Evolutionary conservation across 2,888 invertebrate species (phyloP).

Genomic region (Nemotelus pantherinus): DNA sequence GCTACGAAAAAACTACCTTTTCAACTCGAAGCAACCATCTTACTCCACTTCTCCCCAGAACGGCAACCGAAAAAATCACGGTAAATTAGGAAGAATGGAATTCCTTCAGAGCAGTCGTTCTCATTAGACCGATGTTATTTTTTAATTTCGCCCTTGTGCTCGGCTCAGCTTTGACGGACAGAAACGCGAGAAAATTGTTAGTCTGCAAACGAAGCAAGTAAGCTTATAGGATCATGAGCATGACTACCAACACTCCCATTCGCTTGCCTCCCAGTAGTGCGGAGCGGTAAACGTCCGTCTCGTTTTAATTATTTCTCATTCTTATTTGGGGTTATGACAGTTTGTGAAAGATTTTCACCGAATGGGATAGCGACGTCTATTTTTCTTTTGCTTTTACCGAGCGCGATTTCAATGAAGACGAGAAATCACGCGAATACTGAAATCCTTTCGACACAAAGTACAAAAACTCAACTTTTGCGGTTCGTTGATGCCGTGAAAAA

Average conservation of each 20-base stretch:
- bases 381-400: neutral
- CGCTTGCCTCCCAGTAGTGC: neutral
- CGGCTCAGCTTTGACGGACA: neutral
- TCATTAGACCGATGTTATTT: constrained; percentile 50
- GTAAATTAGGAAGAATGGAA: constrained; percentile 46
- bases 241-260: neutral
- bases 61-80: constrained; percentile 26
- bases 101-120: constrained; percentile 42
- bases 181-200: constrained; percentile 22
- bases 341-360: constrained; percentile 15
- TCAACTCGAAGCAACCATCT: constrained; percentile 13
- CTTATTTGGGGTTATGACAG: constrained; percentile 36
- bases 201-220: constrained; percentile 11
- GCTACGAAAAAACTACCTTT: constrained; percentile 10
- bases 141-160: constrained; percentile 47
- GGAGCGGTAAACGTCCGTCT: constrained; percentile 7
- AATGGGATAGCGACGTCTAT: neutral
- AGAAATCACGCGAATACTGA: constrained; percentile 1
- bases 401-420: constrained; percentile 19
- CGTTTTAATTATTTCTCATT: constrained; percentile 43
- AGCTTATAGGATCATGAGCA: neutral
- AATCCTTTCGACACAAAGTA: neutral
- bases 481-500: constrained; percentile 18
- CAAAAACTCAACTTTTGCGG: constrained; percentile 7
- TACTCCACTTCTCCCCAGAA: neutral